A percentile compares a stretch with the other conserved stretches of the same genome.
Conservation (phyloP, 1,140 invertebrate genomes). For the Neodiprion pinetum region DNA sequence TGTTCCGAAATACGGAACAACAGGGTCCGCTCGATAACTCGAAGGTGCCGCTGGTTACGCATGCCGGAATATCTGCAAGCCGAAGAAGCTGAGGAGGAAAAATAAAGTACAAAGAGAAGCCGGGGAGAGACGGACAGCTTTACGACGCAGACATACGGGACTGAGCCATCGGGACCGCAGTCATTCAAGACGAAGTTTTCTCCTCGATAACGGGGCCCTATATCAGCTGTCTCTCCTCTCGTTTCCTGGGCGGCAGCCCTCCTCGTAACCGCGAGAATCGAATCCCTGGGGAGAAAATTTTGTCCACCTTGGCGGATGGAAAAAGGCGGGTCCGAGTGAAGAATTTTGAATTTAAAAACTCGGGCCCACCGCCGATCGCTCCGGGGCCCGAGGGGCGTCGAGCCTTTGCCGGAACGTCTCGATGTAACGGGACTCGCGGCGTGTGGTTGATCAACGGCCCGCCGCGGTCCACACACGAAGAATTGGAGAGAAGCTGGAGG, state of each 20-base stretch:
- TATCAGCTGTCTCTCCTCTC: not conserved
- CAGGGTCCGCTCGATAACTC: no score
- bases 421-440: not conserved
- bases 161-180: not conserved
- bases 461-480: not conserved
- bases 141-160: not conserved
- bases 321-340: constrained; percentile 3
- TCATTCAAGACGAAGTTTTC: not conserved
- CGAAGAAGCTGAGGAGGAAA: no score
- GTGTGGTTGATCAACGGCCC: constrained; percentile 1
- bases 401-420: not conserved
- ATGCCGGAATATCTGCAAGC: no score
- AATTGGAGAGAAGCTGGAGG: not conserved
- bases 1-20: no score
- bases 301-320: not conserved
- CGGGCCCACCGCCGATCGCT: not conserved
- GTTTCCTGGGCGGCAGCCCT: not conserved
- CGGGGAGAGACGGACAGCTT: not conserved
- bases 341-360: not conserved
- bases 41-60: no score
- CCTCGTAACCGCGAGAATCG: not conserved
- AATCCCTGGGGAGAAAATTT: not conserved
- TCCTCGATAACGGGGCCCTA: constrained; percentile 1
- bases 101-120: no score
- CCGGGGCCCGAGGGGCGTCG: not conserved